Evolutionary conservation across 2,113 vertebrate genomes (phyloP).

Genomic region (Gnathonemus longibarbis): DNA sequence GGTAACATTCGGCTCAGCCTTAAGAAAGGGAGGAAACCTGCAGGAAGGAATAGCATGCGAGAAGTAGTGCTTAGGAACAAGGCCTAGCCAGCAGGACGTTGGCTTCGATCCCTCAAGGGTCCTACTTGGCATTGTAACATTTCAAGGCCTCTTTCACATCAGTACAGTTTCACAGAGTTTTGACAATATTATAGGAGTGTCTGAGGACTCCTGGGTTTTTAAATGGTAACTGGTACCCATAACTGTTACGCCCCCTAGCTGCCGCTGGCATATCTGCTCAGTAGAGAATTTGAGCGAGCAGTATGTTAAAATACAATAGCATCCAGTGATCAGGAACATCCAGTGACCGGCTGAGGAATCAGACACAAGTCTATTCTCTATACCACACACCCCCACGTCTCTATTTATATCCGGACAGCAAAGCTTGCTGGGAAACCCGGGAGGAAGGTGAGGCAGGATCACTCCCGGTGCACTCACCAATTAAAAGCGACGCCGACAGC

Average conservation of each 20-base stretch:
- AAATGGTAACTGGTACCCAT: neutral
- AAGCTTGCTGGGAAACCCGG: neutral
- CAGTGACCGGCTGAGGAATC: neutral
- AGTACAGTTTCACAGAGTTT: neutral
- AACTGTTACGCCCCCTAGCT: neutral
- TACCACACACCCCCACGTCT: neutral
- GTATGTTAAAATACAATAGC: neutral
- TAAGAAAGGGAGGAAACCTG: neutral
- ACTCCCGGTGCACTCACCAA: constrained; percentile 65
- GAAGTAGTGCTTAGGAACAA: neutral
- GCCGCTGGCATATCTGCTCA: neutral
- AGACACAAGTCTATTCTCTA: neutral
- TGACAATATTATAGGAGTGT: neutral
- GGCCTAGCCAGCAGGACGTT: neutral
- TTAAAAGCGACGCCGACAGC: constrained; percentile 84
- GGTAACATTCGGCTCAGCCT: neutral
- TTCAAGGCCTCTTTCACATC: neutral
- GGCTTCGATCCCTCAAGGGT: neutral
- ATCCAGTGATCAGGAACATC: neutral
- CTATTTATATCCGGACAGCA: neutral
- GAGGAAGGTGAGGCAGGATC: neutral
- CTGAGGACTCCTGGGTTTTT: neutral
- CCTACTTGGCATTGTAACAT: neutral
- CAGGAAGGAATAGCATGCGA: neutral
- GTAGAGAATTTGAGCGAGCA: neutral